These are phyloP conservation scores for Tetragonula clypearis DNA, from an alignment of 1,140 invertebrate species.

Conservation along the genomic window DNA sequence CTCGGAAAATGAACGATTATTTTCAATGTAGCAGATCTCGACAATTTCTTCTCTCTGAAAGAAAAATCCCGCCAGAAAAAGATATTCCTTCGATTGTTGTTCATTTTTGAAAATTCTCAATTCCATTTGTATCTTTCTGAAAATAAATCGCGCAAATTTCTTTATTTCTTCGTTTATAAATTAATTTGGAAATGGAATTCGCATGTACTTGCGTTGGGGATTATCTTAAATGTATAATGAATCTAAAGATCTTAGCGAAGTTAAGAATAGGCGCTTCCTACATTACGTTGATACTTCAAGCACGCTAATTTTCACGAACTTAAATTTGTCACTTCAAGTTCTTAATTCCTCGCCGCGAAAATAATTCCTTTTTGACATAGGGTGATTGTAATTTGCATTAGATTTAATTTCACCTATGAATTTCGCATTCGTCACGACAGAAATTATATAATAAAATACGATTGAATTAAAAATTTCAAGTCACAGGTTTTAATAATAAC, in stretches of 20 bases:
- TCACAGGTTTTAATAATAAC: too few relatives aligned
- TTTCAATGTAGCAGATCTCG: too few relatives aligned
- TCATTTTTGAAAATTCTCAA: background rate
- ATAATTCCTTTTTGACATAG: background rate
- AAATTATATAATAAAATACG: too few relatives aligned
- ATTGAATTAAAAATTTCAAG: too few relatives aligned
- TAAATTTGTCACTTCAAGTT: background rate
- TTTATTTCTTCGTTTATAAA: background rate
- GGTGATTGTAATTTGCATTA: too few relatives aligned
- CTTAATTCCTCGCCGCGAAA: background rate
- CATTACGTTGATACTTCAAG: background rate
- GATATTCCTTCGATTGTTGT: too few relatives aligned
- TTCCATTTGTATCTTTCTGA: background rate
- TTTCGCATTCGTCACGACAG: too few relatives aligned
- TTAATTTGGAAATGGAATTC: constrained; percentile 12
- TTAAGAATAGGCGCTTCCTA: constrained; percentile 1
- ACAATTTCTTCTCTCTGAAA: too few relatives aligned
- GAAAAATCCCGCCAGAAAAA: too few relatives aligned
- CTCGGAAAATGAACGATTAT: too few relatives aligned
- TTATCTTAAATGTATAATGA: background rate
- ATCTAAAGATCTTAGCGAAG: background rate
- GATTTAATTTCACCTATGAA: too few relatives aligned
- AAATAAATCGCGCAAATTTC: background rate
- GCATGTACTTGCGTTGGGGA: background rate
- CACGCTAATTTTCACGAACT: background rate